Base-by-base conservation (phyloP, 2,888 invertebrate species). In the Agapostemon virescens region DNA sequence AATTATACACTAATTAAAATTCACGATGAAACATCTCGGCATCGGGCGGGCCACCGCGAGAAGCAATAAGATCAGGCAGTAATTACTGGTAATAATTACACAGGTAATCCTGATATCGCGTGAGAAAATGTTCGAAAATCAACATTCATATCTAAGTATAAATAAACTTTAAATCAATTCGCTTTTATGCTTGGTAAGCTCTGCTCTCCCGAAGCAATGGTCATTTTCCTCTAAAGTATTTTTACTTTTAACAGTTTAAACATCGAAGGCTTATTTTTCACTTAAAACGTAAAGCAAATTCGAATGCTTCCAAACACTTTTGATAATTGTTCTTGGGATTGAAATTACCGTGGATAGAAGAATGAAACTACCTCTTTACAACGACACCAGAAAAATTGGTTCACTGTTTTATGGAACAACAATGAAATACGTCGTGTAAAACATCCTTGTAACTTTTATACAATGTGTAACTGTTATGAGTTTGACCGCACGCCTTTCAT, bases 1-100 rank as follows among this genome's bases (percentile, higher is more conserved):
- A 79, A 83, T 83, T 68, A 30, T 30, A 55, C 77, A 30, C 40
- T 77, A 77, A 79, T 79, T 68, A 68, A 79, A 77, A 79, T 71
- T 45, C 40, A 26, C 42, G 49, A 63, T n/a, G 63, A 52, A 63
- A 6, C 67, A 38, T 63, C 36, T 7, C 45, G 71, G 72, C 52
- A 67, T 74, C 26, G 55, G 23, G 36, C 23, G 7, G 26, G 26
- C 20, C 17, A n/a, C 55, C 45, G 26, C 68, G 74, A 64, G 42
- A 73, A n/a, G 38, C 74, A 40, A 38, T 13, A 77, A 64, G 66
- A 77, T 64, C 72, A 61, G 36, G 55, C 70, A 23, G 63, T 84
- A 75, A 77, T n/a, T n/a, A n/a, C n/a, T n/a, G 36, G 55, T 68
- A 23, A 63, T 84, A 75, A 77, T 84, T 73, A 71, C 73, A 7